phyloP scores from a whole-genome alignment of 2,113 vertebrate genomes.

The Syngnathus scovelli region DNA sequence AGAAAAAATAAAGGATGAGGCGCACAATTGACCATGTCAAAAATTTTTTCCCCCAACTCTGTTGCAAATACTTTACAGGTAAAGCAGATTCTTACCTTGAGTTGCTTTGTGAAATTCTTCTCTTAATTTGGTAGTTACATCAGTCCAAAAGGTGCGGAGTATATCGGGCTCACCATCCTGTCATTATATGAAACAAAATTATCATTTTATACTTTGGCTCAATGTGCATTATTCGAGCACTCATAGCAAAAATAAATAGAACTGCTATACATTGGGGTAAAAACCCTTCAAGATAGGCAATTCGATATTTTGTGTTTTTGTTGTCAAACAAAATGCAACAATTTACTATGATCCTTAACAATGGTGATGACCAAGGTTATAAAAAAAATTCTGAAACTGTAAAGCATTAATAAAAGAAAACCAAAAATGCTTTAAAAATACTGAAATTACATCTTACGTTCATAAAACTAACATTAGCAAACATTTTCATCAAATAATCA shows the following conservation, averaged over 20 bases:
- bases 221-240: too few species aligned
- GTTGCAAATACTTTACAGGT: not conserved
- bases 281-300: too few species aligned
- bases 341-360: not conserved
- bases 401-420: too few species aligned
- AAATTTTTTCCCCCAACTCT: not conserved
- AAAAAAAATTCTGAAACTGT: too few species aligned
- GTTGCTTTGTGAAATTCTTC: slow-evolving; percentile 85
- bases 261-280: too few species aligned
- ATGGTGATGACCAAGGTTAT: too few species aligned
- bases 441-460: too few species aligned
- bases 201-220: not conserved
- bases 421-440: too few species aligned
- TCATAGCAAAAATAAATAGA: too few species aligned
- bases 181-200: not conserved
- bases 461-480: too few species aligned
- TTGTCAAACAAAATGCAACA: not conserved
- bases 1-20: not conserved
- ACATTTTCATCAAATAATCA: too few species aligned
- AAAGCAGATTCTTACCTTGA: slow-evolving; percentile 73
- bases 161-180: slow-evolving; percentile 92
- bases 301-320: too few species aligned
- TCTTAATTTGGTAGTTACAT: slow-evolving; percentile 82
- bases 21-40: not conserved
- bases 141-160: slow-evolving; percentile 87